Percentiles rank a stretch among this genome's conserved stretches.
phyloP scores from a whole-genome alignment of 1,140 invertebrate genomes.

The Cydia pomonella region DNA sequence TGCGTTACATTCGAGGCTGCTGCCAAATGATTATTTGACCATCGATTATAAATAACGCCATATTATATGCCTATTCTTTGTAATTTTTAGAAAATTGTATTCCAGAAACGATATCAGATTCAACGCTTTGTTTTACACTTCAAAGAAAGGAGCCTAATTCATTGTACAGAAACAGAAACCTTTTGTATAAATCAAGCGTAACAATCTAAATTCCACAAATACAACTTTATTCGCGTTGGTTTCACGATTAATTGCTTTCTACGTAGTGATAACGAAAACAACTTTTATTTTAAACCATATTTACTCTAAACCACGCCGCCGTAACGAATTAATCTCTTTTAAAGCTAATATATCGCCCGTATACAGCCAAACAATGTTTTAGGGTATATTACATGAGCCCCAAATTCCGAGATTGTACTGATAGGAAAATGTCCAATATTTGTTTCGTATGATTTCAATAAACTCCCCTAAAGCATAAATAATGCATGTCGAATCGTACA shows the following conservation, averaged over 20 bases:
- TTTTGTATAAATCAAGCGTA: slow-evolving; percentile 4
- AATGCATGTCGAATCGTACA: slow-evolving; percentile 71
- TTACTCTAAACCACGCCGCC: slow-evolving; percentile 12
- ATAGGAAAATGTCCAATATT: slow-evolving; percentile 45
- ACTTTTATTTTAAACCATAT: slow-evolving; percentile 7
- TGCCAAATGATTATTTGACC: too few relatives aligned
- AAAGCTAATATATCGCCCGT: slow-evolving; percentile 32
- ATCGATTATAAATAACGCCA: too few relatives aligned
- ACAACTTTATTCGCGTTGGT: not conserved
- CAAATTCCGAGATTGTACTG: slow-evolving; percentile 28
- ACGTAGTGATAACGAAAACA: slow-evolving; percentile 12
- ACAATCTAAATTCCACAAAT: not conserved
- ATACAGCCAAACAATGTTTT: slow-evolving; percentile 25
- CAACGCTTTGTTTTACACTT: too few relatives aligned
- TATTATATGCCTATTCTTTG: too few relatives aligned
- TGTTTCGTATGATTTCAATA: slow-evolving; percentile 68
- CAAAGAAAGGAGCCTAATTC: too few relatives aligned
- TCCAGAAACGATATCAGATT: too few relatives aligned
- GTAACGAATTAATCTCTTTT: slow-evolving; percentile 30
- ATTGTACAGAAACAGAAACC: not conserved
- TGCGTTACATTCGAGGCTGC: too few relatives aligned
- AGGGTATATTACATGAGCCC: slow-evolving; percentile 28
- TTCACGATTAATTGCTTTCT: slow-evolving; percentile 9
- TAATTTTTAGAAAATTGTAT: too few relatives aligned
- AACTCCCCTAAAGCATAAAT: slow-evolving; percentile 67